These are phyloP conservation scores for Zosterops hypoxanthus DNA, from an alignment of 2,113 vertebrate species.

Conservation along the genomic window DNA sequence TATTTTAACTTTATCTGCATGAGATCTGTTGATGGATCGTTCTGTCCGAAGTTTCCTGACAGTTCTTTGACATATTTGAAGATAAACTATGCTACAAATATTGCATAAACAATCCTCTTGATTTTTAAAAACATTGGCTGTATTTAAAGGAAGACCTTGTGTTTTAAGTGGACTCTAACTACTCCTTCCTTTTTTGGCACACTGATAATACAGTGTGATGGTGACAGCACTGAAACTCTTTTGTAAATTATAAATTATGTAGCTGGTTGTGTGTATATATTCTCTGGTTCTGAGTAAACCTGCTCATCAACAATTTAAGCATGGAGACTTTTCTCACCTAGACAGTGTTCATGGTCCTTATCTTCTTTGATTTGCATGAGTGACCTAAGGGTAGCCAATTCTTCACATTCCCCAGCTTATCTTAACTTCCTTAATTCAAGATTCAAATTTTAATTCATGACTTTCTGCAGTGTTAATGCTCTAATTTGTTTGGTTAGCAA, in stretches of 20 bases:
- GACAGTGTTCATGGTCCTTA: not conserved
- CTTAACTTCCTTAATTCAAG: not conserved
- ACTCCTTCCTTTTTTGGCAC: not conserved
- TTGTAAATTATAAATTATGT: not conserved
- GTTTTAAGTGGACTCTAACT: not conserved
- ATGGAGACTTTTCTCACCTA: not conserved
- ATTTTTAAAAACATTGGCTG: not conserved
- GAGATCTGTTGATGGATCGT: not conserved
- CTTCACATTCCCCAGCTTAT: not conserved
- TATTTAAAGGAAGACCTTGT: not conserved
- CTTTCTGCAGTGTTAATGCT: not conserved
- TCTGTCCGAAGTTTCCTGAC: not conserved
- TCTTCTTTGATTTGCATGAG: not conserved
- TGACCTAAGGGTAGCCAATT: not conserved
- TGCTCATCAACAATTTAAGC: not conserved
- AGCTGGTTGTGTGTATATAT: not conserved
- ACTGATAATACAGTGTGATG: not conserved
- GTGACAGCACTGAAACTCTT: not conserved
- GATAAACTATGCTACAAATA: not conserved
- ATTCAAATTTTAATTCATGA: not conserved
- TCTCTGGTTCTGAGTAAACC: not conserved
- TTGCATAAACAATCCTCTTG: not conserved
- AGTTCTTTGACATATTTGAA: not conserved
- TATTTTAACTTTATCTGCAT: not conserved
- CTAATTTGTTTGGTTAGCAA: not conserved